Conservation (phyloP, 2,888 invertebrate species). For the Steromphala cineraria region DNA sequence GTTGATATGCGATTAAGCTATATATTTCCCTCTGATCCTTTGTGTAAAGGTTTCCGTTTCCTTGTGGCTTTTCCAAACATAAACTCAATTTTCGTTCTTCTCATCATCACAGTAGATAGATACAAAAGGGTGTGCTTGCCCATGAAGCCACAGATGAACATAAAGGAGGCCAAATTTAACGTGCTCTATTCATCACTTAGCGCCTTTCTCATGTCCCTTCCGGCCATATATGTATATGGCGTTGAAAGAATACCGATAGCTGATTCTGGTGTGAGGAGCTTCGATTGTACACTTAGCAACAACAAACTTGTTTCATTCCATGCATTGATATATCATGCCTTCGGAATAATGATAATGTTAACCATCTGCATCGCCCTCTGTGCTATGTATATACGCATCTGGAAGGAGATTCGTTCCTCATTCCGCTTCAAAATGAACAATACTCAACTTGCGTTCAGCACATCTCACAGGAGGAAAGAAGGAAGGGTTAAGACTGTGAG, state of each 20-base stretch:
- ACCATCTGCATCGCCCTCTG: neutral
- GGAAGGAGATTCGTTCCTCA: neutral
- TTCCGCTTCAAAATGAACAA: neutral
- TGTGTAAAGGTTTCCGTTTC: constrained; percentile 52
- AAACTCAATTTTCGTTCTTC: constrained; percentile 47
- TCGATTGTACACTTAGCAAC: constrained; percentile 39
- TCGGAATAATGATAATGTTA: constrained; percentile 24
- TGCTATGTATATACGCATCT: neutral
- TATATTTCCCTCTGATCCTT: constrained; percentile 46
- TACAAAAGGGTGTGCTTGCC: constrained; percentile 58
- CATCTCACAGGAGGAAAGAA: too few relatives aligned
- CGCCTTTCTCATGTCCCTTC: constrained; percentile 29
- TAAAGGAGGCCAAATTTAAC: constrained; percentile 40
- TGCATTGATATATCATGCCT: constrained; percentile 32
- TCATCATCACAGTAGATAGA: constrained; percentile 58
- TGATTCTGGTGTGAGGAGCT: constrained; percentile 16
- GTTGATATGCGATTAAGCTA: constrained; percentile 55
- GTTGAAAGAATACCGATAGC: constrained; percentile 22
- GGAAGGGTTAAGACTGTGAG: too few relatives aligned
- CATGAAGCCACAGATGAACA: constrained; percentile 48
- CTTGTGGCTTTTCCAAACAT: constrained; percentile 46
- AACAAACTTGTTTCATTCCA: neutral
- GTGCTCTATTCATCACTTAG: constrained; percentile 14
- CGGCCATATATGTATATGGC: constrained; percentile 34
- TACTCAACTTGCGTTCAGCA: neutral